Evolutionary conservation across 2,888 invertebrate genomes (phyloP).

Genomic region (Diogma glabrata): DNA sequence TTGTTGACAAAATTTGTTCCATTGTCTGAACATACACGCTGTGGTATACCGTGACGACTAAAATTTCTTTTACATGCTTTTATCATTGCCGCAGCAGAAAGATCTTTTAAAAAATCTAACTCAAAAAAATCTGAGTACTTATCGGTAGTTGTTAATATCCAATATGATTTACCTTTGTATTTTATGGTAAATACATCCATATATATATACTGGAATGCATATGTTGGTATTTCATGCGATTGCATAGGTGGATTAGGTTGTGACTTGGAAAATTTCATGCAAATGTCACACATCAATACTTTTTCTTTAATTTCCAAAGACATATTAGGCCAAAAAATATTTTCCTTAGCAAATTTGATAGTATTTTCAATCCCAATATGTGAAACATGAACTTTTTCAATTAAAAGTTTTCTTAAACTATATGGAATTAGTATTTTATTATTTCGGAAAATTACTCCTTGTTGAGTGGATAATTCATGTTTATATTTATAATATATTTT

Average conservation of each 20-base stretch:
- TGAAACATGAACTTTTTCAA: neutral
- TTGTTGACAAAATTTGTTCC: neutral
- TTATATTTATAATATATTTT: too few relatives aligned
- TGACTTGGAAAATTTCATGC: neutral
- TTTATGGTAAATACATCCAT: neutral
- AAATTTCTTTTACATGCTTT: too few relatives aligned
- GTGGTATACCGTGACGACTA: neutral
- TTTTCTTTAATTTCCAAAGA: neutral
- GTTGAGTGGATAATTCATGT: too few relatives aligned
- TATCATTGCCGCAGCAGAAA: too few relatives aligned
- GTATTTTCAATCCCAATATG: neutral
- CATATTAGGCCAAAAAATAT: neutral
- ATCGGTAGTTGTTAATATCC: too few relatives aligned
- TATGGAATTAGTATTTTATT: too few relatives aligned
- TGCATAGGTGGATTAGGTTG: neutral
- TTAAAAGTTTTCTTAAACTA: constrained; percentile 23
- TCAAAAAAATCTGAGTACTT: too few relatives aligned
- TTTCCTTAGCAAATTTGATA: neutral
- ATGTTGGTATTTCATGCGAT: neutral
- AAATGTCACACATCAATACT: neutral
- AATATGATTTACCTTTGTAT: neutral
- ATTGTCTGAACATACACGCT: neutral
- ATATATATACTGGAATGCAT: neutral
- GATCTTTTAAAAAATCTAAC: too few relatives aligned
- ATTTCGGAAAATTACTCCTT: too few relatives aligned